Evolutionary conservation across 2,797 vertebrate species (phyloP), one percentile per base, ranked within the genome.

Genomic region (Lagodon rhomboides): DNA sequence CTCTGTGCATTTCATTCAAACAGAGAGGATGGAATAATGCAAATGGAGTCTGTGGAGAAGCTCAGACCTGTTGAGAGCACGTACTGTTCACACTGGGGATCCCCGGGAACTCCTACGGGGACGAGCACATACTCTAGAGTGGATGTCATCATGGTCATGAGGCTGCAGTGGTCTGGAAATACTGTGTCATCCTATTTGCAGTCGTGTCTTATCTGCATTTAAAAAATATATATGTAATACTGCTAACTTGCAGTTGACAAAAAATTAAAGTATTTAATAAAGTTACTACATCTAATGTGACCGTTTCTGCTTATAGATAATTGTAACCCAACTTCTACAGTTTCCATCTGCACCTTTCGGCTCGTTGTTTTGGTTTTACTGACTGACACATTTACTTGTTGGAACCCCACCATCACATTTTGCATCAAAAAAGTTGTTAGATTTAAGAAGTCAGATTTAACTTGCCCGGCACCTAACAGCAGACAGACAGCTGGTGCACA

Each of bases 1-100:
- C 65, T 76, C 54, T 22, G 0, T 53, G 51, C 23, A 25, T 25
- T 75, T 83, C 17, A 82, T 84, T 85, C 72, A 77, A 65, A 80
- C 20, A 34, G 43, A 68, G 9, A n/a, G 41, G 51, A 67, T 53
- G 64, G 44, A 49, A 46, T 63, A 34, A 46, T 70, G 55, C 20
- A 61, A 60, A 55, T 66, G 38, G 74, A 64, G 23, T 66, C 17
- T 53, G 62, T 60, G 53, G 34, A 77, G 55, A 58, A 59, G 50
- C 34, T 34, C 34, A 27, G 22, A 41, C 15, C 8, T 23, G 44
- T 30, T 59, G 53, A 59, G 59, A 65, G 54, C 20, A 27, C 34
- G 22, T 9, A 16, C 12, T 55, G 75, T 49, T 56, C 49, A 34
- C 61, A 63, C 23, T 23, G 60, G 72, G 38, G 27, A 51, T 30